A percentile compares a stretch with the other conserved stretches of the same genome.
Conservation (phyloP, 2,113 vertebrate species). For the Egretta garzetta region DNA sequence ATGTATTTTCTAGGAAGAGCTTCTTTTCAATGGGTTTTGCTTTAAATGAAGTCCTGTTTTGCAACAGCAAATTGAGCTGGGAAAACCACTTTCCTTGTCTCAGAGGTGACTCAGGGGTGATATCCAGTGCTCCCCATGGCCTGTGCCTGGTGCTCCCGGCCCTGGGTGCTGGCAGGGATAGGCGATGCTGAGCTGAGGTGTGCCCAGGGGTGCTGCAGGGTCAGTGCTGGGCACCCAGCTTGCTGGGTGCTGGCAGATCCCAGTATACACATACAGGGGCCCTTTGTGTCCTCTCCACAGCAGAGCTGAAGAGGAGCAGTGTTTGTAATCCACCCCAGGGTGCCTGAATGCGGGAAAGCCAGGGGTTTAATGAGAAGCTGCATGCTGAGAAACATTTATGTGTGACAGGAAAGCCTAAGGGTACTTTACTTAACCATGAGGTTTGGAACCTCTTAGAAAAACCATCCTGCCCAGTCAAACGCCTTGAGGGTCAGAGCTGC, state of each 20-base stretch:
- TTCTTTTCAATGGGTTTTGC: neutral
- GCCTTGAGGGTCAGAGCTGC: neutral
- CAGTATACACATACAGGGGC: accelerated
- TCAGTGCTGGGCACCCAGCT: neutral
- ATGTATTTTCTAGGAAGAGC: neutral
- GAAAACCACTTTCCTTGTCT: neutral
- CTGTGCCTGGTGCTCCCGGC: neutral
- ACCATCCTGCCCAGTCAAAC: neutral
- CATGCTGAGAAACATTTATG: neutral
- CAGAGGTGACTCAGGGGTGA: neutral
- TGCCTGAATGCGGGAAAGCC: neutral
- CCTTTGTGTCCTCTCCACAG: neutral
- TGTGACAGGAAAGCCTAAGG: neutral
- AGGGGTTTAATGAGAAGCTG: neutral
- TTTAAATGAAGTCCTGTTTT: neutral
- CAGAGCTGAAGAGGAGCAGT: neutral
- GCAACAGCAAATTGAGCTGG: neutral
- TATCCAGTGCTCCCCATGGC: accelerated
- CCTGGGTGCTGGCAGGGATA: neutral
- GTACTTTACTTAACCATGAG: neutral
- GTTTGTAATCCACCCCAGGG: neutral
- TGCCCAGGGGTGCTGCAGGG: neutral
- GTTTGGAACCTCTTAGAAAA: neutral
- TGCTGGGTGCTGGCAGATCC: neutral
- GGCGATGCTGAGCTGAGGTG: neutral